phyloP scores from a whole-genome alignment of 2,888 invertebrate genomes.

The Drosophila cognata region DNA sequence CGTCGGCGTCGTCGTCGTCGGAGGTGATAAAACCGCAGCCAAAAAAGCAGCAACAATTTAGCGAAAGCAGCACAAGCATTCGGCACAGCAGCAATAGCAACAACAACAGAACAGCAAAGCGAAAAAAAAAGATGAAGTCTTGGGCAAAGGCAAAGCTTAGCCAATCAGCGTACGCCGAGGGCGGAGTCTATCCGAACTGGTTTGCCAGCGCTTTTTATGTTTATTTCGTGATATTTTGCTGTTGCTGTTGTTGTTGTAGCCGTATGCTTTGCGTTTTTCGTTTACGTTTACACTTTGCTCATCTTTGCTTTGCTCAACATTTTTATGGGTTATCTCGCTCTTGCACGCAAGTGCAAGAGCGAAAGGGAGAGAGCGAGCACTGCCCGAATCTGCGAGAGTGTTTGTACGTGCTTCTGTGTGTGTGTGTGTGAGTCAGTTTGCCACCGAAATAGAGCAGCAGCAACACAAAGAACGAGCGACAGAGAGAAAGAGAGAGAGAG shows the following conservation, averaged over 20 bases:
- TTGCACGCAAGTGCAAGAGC: conserved; percentile 60
- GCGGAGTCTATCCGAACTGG: conserved; percentile 83
- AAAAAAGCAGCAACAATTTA: conserved; percentile 56
- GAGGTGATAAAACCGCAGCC: conserved; percentile 76
- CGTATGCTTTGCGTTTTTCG: conserved; percentile 61
- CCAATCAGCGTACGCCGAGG: conserved; percentile 82
- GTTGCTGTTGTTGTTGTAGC: conserved; percentile 50
- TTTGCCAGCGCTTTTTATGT: conserved; percentile 75
- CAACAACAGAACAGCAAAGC: conserved; percentile 29
- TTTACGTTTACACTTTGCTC: conserved; percentile 78
- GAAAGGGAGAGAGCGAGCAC: conserved; percentile 62
- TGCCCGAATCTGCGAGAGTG: conserved; percentile 39
- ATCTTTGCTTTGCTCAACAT: conserved; percentile 72
- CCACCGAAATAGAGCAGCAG: conserved; percentile 35
- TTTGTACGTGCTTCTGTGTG: conserved; percentile 14
- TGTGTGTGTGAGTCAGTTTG: conserved; percentile 34
- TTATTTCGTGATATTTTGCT: conserved; percentile 65
- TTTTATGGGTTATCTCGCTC: conserved; percentile 83
- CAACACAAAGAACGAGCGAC: neutral
- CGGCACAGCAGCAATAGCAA: conserved; percentile 28
- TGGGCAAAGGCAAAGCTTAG: conserved; percentile 76
- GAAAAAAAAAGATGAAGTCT: conserved; percentile 72
- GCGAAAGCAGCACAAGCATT: conserved; percentile 38
- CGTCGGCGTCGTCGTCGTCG: conserved; percentile 38
- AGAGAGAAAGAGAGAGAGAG: conserved; percentile 19